phyloP scores from a whole-genome alignment of 2,797 vertebrate genomes.

The Falco peregrinus region DNA sequence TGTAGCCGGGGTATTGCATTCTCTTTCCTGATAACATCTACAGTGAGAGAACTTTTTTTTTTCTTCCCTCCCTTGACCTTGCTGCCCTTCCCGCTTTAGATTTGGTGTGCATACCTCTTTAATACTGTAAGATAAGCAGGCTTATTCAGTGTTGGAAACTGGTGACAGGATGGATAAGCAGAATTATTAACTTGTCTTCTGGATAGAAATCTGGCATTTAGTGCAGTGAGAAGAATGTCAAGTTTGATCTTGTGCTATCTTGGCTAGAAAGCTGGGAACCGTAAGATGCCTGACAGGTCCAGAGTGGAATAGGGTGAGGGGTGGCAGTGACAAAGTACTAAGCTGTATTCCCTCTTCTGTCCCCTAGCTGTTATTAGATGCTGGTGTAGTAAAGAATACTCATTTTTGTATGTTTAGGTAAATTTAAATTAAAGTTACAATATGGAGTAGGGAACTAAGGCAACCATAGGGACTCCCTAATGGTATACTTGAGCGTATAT shows the following conservation, averaged over 20 bases:
- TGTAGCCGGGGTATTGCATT: background rate
- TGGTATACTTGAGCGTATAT: background rate
- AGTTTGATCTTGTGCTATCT: background rate
- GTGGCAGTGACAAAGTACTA: background rate
- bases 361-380: background rate
- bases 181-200: background rate
- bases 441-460: accelerated
- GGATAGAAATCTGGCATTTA: background rate
- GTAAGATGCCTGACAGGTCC: background rate
- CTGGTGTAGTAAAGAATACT: background rate
- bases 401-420: accelerated
- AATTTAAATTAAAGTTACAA: background rate
- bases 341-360: background rate
- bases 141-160: background rate
- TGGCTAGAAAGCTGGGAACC: background rate
- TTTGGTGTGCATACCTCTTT: too few relatives aligned
- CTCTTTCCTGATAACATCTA: background rate
- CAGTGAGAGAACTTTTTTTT: background rate
- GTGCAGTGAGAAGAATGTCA: background rate
- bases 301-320: accelerated
- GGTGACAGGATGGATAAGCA: background rate
- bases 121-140: background rate
- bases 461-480: background rate
- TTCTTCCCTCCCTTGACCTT: accelerated
- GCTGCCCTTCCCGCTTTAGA: background rate